These are phyloP conservation scores for Anguilla pacifica DNA, from an alignment of 2,797 vertebrate species.

Conservation along the genomic window DNA sequence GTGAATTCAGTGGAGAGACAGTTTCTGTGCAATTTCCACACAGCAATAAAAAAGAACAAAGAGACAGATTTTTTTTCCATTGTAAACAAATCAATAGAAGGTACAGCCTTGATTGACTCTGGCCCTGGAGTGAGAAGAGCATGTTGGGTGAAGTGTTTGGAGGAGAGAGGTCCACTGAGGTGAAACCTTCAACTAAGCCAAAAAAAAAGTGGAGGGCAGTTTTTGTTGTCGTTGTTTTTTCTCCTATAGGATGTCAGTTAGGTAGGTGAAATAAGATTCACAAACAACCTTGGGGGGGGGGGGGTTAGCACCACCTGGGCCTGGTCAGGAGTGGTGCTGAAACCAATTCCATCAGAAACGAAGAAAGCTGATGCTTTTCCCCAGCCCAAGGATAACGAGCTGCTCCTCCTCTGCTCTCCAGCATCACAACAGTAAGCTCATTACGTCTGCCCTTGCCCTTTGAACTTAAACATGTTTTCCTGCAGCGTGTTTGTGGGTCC, in stretches of 20 bases:
- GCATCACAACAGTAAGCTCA: background rate
- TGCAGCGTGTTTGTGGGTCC: background rate
- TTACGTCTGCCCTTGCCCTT: background rate
- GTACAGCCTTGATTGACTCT: background rate
- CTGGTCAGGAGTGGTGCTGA: background rate
- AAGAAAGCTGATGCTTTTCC: background rate
- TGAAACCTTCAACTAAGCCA: background rate
- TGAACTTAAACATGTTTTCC: background rate
- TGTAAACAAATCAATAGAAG: constrained; percentile 13
- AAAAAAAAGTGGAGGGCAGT: background rate
- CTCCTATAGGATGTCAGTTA: background rate
- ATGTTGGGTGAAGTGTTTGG: background rate
- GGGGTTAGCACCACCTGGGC: background rate
- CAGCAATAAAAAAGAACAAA: constrained; percentile 4
- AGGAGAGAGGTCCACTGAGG: constrained; percentile 5
- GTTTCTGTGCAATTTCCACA: background rate
- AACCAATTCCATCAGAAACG: constrained; percentile 5
- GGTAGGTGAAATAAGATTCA: background rate
- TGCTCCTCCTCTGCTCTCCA: background rate
- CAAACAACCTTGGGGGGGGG: background rate
- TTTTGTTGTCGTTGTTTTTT: background rate
- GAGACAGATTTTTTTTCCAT: background rate
- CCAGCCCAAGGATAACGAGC: background rate
- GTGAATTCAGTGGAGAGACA: background rate
- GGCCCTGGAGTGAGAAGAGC: background rate